These are phyloP conservation scores for Gopherus flavomarginatus DNA, from an alignment of 2,113 vertebrate species.

Conservation along the genomic window DNA sequence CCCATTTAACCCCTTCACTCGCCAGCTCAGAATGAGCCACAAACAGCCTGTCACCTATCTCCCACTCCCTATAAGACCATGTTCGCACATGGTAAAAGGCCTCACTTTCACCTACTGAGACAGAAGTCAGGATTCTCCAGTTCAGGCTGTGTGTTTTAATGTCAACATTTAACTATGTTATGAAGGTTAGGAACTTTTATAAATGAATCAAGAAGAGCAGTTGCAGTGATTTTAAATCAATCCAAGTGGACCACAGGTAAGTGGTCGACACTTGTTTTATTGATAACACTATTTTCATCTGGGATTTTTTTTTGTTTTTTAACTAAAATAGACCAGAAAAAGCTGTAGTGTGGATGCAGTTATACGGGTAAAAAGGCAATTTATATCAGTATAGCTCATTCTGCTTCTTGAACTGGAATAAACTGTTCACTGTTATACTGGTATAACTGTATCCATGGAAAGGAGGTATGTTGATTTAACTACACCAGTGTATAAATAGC, in stretches of 20 bases:
- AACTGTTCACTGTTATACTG: not conserved
- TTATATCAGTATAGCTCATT: not conserved
- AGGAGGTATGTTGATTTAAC: not conserved
- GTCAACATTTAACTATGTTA: not conserved
- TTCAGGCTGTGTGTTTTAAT: not conserved
- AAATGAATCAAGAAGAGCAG: not conserved
- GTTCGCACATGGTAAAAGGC: not conserved
- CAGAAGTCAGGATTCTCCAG: not conserved
- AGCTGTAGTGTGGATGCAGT: not conserved
- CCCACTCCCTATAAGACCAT: not conserved
- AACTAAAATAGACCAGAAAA: not conserved
- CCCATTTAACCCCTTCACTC: not conserved
- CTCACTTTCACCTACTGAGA: not conserved
- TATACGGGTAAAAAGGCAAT: not conserved
- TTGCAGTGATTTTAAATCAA: not conserved
- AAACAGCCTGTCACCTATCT: not conserved
- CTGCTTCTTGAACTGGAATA: not conserved
- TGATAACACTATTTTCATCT: not conserved
- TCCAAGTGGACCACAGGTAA: not conserved
- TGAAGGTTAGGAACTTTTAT: not conserved
- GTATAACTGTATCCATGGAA: not conserved
- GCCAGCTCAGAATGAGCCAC: not conserved
- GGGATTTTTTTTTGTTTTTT: not conserved
- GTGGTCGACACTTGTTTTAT: not conserved
- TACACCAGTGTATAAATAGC: not conserved